Percentiles rank a stretch among this genome's conserved stretches.
Evolutionary conservation across 2,797 vertebrate genomes (phyloP).

Genomic region (Pseudocheirus occidentalis): DNA sequence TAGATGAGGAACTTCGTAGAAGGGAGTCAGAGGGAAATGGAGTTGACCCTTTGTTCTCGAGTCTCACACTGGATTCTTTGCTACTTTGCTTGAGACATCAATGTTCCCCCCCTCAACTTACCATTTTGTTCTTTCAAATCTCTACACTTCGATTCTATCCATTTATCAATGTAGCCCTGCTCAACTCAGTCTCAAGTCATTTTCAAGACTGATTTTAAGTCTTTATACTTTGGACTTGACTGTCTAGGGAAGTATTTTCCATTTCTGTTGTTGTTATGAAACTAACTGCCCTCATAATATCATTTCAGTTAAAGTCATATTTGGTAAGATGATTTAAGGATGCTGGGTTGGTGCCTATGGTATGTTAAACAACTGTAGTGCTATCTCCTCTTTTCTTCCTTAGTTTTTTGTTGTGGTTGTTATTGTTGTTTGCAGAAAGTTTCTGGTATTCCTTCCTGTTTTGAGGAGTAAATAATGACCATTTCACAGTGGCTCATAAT

Average conservation of each 20-base stretch:
- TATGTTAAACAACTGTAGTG: not conserved
- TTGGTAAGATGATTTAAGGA: not conserved
- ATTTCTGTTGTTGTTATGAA: not conserved
- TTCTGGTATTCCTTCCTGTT: not conserved
- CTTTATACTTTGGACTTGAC: not conserved
- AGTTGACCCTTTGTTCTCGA: not conserved
- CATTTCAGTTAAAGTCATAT: not conserved
- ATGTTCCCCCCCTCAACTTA: not conserved
- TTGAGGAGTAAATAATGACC: not conserved
- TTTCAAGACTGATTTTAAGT: not conserved
- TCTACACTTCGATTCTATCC: not conserved
- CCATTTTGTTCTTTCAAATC: not conserved
- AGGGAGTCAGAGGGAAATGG: rapidly evolving
- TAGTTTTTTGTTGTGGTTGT: not conserved
- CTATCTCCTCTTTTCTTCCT: not conserved
- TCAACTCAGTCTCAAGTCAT: not conserved
- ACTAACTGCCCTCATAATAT: not conserved
- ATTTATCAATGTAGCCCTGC: not conserved
- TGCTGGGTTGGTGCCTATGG: not conserved
- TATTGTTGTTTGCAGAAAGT: not conserved
- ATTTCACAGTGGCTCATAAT: not conserved
- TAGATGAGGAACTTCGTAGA: not conserved
- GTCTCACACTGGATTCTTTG: not conserved
- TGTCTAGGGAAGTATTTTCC: not conserved
- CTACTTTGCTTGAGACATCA: not conserved